Conservation (phyloP, 2,888 invertebrate genomes). For the Ariolimax columbianus region DNA sequence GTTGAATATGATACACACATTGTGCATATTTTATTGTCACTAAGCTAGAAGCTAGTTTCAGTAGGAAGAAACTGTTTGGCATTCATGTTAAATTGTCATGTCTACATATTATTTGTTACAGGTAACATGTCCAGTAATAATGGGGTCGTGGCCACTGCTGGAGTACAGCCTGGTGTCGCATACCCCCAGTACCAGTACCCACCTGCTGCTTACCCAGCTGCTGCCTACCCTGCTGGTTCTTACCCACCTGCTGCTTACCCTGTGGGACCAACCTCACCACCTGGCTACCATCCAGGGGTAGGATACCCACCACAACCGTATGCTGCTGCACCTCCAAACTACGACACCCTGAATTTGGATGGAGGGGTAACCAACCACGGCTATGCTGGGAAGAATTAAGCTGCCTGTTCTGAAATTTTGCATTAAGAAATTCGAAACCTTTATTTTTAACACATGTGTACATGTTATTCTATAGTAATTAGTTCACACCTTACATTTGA, state of each 20-base stretch:
- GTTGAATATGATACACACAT: no score
- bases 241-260: background rate
- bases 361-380: slow-evolving; percentile 22
- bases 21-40: no score
- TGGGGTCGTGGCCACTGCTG: slow-evolving; percentile 14
- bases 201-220: background rate
- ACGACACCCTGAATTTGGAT: slow-evolving; percentile 1
- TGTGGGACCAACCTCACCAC: background rate
- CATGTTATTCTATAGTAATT: background rate
- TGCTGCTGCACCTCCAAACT: slow-evolving; percentile 18
- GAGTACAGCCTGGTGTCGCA: slow-evolving; percentile 24
- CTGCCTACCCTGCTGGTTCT: background rate
- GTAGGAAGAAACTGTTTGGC: no score
- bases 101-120: background rate
- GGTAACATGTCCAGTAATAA: slow-evolving; percentile 2
- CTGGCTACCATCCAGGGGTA: background rate
- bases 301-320: slow-evolving; percentile 5
- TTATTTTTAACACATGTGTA: background rate
- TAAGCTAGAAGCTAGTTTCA: no score
- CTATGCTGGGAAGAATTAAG: background rate
- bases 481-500: background rate
- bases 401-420: background rate
- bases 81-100: no score
- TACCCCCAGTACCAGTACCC: slow-evolving; percentile 23
- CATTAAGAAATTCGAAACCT: background rate